Evolutionary conservation across 2,113 vertebrate species (phyloP).

Genomic region (Laterallus jamaicensis): DNA sequence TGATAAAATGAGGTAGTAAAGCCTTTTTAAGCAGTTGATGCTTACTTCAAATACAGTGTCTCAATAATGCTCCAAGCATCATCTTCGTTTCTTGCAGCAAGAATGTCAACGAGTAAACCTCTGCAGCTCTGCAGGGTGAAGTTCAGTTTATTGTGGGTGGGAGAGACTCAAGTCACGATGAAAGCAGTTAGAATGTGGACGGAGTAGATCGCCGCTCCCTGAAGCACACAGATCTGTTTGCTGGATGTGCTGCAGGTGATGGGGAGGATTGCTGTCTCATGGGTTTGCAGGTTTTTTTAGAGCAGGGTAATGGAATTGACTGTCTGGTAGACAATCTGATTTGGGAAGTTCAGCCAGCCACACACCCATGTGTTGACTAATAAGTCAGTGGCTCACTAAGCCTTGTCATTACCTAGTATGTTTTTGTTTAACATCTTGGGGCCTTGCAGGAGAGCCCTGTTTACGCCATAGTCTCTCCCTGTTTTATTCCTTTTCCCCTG

Average conservation of each 20-base stretch:
- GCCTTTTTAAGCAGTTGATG: neutral
- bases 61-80: neutral
- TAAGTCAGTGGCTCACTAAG: constrained; percentile 47
- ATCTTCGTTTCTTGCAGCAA: neutral
- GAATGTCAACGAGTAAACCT: neutral
- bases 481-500: neutral
- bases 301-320: constrained; percentile 53
- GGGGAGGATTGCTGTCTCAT: constrained; percentile 9
- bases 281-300: constrained; percentile 24
- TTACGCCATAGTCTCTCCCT: neutral
- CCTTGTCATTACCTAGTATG: constrained; percentile 5
- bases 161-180: neutral
- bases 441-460: neutral
- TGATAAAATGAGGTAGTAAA: neutral
- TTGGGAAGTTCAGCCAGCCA: constrained; percentile 62
- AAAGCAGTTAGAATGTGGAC: neutral
- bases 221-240: neutral
- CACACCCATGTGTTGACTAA: constrained; percentile 42
- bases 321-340: constrained; percentile 58
- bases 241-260: neutral
- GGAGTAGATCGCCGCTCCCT: neutral
- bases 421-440: constrained; percentile 6
- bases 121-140: neutral
- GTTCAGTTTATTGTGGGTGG: neutral
- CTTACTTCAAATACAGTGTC: neutral